A percentile compares a stretch with the other conserved stretches of the same genome.
Evolutionary conservation across 2,888 invertebrate genomes (phyloP).

Genomic region (Oithona nana): DNA sequence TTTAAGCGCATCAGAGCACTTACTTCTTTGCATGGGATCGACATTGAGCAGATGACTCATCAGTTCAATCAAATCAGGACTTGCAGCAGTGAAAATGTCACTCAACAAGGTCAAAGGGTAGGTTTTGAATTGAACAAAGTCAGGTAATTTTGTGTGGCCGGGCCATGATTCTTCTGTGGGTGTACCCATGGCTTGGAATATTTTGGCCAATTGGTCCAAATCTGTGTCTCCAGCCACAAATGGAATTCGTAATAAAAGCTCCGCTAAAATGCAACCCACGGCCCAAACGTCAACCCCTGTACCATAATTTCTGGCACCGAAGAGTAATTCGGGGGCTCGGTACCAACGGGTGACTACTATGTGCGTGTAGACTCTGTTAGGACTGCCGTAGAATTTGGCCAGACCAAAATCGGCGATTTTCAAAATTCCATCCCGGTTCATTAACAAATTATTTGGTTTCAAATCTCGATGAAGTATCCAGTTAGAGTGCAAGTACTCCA

Average conservation of each 20-base stretch:
- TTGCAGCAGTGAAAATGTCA: conserved; percentile 86
- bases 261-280: conserved; percentile 90
- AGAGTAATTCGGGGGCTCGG: conserved; percentile 76
- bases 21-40: conserved; percentile 60
- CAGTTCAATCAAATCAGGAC: conserved; percentile 68
- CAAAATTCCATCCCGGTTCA: conserved; percentile 71
- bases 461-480: conserved; percentile 92
- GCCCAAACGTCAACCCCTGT: conserved; percentile 99
- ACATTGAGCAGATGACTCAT: conserved; percentile 54
- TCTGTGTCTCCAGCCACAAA: conserved; percentile 93
- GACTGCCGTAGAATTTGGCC: conserved; percentile 91
- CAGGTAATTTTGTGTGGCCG: conserved; percentile 39
- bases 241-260: conserved; percentile 70
- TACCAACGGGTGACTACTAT: conserved; percentile 94
- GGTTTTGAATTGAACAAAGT: conserved; percentile 78
- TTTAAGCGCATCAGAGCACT: conserved; percentile 61
- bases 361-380: conserved; percentile 85
- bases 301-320: conserved; percentile 84
- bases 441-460: conserved; percentile 94
- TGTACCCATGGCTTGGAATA: conserved; percentile 84
- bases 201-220: conserved; percentile 82
- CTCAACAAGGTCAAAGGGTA: conserved; percentile 63
- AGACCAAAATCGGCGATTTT: conserved; percentile 99
- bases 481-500: conserved; percentile 82
- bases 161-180: conserved; percentile 86